Percentiles rank a stretch among this genome's conserved stretches.
Evolutionary conservation across 1,140 invertebrate species (phyloP).

Genomic region (Caenorhabditis tropicalis): DNA sequence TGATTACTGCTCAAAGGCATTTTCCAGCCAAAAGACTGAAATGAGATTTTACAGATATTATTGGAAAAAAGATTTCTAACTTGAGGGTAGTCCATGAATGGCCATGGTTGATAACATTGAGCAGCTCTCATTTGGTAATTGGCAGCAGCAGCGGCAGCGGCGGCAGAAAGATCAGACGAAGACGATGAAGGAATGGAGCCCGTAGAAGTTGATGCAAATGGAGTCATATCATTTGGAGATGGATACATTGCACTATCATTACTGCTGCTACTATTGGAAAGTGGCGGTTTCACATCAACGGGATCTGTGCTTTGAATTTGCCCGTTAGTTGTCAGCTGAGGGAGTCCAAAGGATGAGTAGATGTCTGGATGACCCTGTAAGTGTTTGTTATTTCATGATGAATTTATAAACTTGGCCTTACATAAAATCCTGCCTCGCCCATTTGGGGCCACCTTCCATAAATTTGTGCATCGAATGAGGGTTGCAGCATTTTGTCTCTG

Average conservation of each 20-base stretch:
- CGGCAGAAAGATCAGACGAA: not conserved
- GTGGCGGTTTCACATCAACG: slow-evolving; percentile 9
- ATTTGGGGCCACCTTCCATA: slow-evolving; percentile 31
- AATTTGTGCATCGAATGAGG: not conserved
- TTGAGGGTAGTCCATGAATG: slow-evolving; percentile 28
- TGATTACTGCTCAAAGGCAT: not conserved
- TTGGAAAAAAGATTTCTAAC: not conserved
- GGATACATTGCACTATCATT: slow-evolving; percentile 35
- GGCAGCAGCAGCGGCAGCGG: not conserved
- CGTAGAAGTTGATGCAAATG: slow-evolving; percentile 5
- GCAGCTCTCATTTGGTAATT: slow-evolving; percentile 21
- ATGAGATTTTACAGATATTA: not conserved
- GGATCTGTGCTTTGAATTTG: not conserved
- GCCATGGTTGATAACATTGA: not conserved
- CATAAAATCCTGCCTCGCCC: not conserved
- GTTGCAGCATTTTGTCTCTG: slow-evolving; percentile 33
- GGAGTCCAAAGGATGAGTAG: not conserved
- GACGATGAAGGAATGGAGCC: not conserved
- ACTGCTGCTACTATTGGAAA: slow-evolving; percentile 17
- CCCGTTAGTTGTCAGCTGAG: not conserved
- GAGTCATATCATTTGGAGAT: slow-evolving; percentile 7
- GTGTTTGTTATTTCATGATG: not conserved
- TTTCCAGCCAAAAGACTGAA: not conserved
- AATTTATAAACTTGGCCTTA: not conserved
- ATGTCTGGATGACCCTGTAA: not conserved